Percentiles rank a stretch among this genome's conserved stretches.
Evolutionary conservation across 2,888 invertebrate genomes (phyloP).

Genomic region (Hyppa rectilinea): DNA sequence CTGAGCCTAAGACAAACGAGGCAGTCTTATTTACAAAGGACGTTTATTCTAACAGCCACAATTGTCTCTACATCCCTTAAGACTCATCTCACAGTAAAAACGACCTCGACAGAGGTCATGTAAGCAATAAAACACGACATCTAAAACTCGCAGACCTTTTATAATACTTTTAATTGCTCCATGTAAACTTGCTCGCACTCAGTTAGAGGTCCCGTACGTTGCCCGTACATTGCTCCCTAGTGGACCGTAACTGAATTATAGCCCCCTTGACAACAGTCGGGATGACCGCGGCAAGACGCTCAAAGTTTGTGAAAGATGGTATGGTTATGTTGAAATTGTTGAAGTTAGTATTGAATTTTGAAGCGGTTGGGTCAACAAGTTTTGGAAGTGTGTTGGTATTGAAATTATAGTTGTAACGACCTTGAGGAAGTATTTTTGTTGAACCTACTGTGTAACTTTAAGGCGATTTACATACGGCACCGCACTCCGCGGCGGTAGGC

Average conservation of each 20-base stretch:
- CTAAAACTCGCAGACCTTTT: conserved; percentile 47
- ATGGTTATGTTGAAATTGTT: conserved; percentile 42
- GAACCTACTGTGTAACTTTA: neutral
- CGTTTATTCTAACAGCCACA: conserved; percentile 9
- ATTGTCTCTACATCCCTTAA: conserved; percentile 21
- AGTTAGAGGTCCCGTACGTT: conserved; percentile 48
- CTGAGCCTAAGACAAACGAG: no score
- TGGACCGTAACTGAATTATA: conserved; percentile 65
- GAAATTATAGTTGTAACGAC: conserved; percentile 13
- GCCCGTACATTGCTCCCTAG: conserved; percentile 52
- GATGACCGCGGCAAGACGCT: conserved; percentile 68
- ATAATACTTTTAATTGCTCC: conserved; percentile 65
- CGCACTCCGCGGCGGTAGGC: no score
- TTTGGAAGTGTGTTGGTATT: conserved; percentile 5
- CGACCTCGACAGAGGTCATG: conserved; percentile 17
- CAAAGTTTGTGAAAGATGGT: conserved; percentile 60
- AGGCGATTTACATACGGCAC: no score
- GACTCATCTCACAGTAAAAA: conserved; percentile 9
- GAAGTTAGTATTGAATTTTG: conserved; percentile 54
- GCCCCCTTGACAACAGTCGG: conserved; percentile 66
- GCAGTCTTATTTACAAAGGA: neutral
- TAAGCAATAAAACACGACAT: conserved; percentile 37
- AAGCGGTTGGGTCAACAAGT: conserved; percentile 30
- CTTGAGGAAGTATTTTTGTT: conserved; percentile 11
- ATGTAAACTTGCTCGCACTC: conserved; percentile 53